phyloP scores from a whole-genome alignment of 2,113 vertebrate genomes.

The Taurulus bubalis region DNA sequence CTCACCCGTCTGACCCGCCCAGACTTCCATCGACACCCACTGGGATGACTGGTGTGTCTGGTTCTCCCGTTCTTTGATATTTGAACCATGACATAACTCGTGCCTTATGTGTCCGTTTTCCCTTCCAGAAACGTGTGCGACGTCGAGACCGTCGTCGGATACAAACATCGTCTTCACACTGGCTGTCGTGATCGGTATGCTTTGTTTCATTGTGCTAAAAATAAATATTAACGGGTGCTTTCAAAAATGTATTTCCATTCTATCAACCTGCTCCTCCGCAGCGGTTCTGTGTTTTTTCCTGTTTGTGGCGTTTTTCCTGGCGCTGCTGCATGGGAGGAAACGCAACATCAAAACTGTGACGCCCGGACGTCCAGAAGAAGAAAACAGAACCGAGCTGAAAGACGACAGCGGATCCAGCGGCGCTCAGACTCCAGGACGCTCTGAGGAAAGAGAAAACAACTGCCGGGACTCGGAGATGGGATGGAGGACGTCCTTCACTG shows the following conservation, averaged over 20 bases:
- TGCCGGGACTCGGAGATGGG: slow-evolving; percentile 10
- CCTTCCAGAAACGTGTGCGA: not conserved
- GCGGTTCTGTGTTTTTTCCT: slow-evolving; percentile 72
- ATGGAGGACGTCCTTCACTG: slow-evolving; percentile 8
- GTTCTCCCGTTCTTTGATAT: not conserved
- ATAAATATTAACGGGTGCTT: not conserved
- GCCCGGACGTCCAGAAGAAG: slow-evolving; percentile 3
- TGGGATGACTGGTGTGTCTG: not conserved
- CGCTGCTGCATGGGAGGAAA: slow-evolving; percentile 66
- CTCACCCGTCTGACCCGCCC: not conserved
- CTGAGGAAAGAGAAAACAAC: not conserved
- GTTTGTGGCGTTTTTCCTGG: slow-evolving; percentile 56
- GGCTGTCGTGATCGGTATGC: slow-evolving; percentile 46
- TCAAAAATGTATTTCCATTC: not conserved
- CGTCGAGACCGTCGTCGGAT: not conserved
- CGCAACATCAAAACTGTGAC: slow-evolving; percentile 61
- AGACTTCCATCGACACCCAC: not conserved
- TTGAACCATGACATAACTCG: not conserved
- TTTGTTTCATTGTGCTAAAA: not conserved
- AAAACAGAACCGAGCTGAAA: not conserved
- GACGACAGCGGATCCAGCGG: not conserved
- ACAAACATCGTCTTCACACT: not conserved
- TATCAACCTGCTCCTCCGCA: slow-evolving; percentile 17
- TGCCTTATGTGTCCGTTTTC: not conserved
- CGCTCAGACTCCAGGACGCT: not conserved